A percentile compares a stretch with the other conserved stretches of the same genome.
Evolutionary conservation across 2,113 vertebrate genomes (phyloP).

Genomic region (Rhizomys pruinosus): DNA sequence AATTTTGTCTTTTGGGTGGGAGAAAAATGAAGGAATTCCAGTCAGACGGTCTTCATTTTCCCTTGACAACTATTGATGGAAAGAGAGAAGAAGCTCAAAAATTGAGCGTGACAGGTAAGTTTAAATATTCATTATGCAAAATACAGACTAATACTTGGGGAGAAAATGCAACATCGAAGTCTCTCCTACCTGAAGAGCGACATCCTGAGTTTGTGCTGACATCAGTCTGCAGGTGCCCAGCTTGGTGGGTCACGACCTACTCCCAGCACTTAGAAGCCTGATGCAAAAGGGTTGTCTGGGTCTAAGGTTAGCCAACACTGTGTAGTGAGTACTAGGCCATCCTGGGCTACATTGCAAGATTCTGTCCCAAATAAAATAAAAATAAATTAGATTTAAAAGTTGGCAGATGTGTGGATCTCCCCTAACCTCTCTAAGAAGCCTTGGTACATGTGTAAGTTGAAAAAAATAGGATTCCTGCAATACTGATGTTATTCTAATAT

Average conservation of each 20-base stretch:
- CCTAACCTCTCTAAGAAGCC: not conserved
- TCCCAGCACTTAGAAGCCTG: not conserved
- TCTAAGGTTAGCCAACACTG: no score
- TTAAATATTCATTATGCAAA: not conserved
- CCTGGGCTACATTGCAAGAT: not conserved
- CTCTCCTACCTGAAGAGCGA: not conserved
- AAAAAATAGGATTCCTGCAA: conserved; percentile 14
- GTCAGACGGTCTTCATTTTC: not conserved
- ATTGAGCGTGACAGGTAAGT: not conserved
- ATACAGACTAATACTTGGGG: not conserved
- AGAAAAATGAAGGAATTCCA: not conserved
- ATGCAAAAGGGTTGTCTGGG: not conserved
- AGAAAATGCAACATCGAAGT: not conserved
- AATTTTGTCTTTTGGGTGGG: not conserved
- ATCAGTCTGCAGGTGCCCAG: not conserved
- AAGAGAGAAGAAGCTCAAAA: not conserved
- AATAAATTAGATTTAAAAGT: not conserved
- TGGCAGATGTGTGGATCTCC: not conserved
- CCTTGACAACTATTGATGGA: not conserved
- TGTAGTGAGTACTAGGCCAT: not conserved
- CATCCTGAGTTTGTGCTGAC: not conserved
- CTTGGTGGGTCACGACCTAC: not conserved
- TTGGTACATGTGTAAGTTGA: not conserved
- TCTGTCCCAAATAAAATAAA: no score
- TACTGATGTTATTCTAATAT: not conserved